Evolutionary conservation across 2,113 vertebrate genomes (phyloP).

Genomic region (Nyctibius bracteatus): DNA sequence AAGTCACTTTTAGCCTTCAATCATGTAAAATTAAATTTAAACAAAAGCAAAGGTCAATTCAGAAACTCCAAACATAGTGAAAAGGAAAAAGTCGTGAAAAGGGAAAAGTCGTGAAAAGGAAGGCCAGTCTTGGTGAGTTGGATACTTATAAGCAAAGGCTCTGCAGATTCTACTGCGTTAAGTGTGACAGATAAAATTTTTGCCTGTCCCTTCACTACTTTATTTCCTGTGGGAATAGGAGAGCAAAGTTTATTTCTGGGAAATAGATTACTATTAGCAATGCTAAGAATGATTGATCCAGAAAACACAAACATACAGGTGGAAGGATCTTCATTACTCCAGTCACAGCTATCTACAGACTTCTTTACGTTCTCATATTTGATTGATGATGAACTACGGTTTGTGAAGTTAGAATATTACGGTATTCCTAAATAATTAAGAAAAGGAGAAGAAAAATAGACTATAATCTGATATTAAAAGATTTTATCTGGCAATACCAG

Average conservation of each 20-base stretch:
- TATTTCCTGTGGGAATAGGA: neutral
- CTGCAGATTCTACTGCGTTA: neutral
- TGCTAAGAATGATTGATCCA: neutral
- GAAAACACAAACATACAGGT: neutral
- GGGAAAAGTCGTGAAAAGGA: neutral
- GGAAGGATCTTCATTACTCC: neutral
- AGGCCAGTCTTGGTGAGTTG: neutral
- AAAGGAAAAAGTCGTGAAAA: neutral
- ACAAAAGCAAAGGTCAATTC: neutral
- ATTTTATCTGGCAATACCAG: neutral
- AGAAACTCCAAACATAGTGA: neutral
- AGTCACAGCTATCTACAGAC: neutral
- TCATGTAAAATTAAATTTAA: constrained; percentile 4
- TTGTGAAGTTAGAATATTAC: neutral
- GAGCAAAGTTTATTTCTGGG: neutral
- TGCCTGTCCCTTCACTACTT: neutral
- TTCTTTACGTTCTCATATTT: neutral
- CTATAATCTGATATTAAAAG: neutral
- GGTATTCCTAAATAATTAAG: neutral
- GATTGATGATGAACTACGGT: neutral
- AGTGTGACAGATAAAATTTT: neutral
- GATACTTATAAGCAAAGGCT: neutral
- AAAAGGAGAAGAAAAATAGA: neutral
- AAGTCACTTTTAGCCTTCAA: neutral
- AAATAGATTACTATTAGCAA: neutral